These are phyloP conservation scores for cat (Felis catus) DNA, from an alignment of 2,113 vertebrate species.

Conservation along the genomic window DNA sequence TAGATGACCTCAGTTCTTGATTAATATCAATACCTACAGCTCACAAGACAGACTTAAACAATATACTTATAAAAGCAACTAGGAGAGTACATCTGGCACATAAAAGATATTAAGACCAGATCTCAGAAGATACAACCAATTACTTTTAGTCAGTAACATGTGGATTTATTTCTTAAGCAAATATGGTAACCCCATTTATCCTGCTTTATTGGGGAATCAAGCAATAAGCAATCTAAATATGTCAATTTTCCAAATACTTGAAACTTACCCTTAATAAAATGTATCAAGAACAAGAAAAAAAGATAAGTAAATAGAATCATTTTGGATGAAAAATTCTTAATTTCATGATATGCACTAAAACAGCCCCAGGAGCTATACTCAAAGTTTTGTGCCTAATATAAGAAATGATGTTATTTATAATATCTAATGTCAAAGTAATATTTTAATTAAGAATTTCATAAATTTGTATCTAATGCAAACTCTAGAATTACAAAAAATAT, in stretches of 20 bases:
- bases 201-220: not conserved
- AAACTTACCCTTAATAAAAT: not conserved
- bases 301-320: not conserved
- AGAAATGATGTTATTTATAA: not conserved
- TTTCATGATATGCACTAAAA: not conserved
- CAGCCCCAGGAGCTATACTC: not conserved
- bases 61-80: not conserved
- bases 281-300: not conserved
- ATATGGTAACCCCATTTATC: not conserved
- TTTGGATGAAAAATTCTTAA: not conserved
- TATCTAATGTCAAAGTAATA: not conserved
- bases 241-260: not conserved
- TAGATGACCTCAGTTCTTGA: not conserved
- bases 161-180: not conserved
- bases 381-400: not conserved
- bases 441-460: slow-evolving; percentile 17
- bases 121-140: not conserved
- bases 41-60: not conserved
- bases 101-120: not conserved
- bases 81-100: not conserved
- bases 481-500: not conserved
- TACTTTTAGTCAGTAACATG: not conserved
- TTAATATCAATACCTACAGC: not conserved
- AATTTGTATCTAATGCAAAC: slow-evolving; percentile 1
- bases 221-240: not conserved